phyloP scores from a whole-genome alignment of 2,888 invertebrate species.

The Corythucha ciliata region DNA sequence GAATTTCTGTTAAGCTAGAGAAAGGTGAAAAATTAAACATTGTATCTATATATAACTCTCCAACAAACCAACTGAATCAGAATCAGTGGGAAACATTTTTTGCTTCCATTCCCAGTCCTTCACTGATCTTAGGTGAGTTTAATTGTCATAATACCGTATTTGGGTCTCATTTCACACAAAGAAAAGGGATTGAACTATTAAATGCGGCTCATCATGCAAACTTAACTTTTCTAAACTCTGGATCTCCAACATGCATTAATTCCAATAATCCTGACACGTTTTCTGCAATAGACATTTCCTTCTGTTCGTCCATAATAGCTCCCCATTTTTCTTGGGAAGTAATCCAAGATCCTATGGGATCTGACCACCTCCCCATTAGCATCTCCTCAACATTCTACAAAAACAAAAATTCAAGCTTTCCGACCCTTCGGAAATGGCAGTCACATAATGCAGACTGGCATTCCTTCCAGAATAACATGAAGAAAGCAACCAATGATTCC shows the following conservation, averaged over 20 bases:
- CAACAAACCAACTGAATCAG: too few species aligned
- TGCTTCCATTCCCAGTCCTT: not conserved
- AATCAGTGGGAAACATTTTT: conserved; percentile 8
- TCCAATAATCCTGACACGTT: not conserved
- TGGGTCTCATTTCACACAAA: not conserved
- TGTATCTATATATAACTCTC: too few species aligned
- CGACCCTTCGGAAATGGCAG: not conserved
- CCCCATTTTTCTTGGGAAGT: not conserved
- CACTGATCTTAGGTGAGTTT: not conserved
- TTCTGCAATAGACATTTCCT: conserved; percentile 10
- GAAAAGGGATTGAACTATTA: not conserved
- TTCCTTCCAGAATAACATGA: too few species aligned
- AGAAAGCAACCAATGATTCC: too few species aligned
- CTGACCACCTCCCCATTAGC: conserved; percentile 3
- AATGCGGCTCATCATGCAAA: not conserved
- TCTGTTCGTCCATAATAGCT: not conserved
- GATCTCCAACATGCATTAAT: not conserved
- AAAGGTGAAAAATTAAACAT: too few species aligned
- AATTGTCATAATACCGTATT: conserved; percentile 7
- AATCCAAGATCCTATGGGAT: conserved; percentile 6
- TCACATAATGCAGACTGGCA: not conserved
- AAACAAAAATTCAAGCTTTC: not conserved
- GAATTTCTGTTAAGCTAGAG: too few species aligned
- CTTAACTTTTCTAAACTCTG: not conserved
- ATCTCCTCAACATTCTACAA: not conserved